Base-by-base conservation (phyloP, 2,113 vertebrate genomes). In the Redunca redunca region DNA sequence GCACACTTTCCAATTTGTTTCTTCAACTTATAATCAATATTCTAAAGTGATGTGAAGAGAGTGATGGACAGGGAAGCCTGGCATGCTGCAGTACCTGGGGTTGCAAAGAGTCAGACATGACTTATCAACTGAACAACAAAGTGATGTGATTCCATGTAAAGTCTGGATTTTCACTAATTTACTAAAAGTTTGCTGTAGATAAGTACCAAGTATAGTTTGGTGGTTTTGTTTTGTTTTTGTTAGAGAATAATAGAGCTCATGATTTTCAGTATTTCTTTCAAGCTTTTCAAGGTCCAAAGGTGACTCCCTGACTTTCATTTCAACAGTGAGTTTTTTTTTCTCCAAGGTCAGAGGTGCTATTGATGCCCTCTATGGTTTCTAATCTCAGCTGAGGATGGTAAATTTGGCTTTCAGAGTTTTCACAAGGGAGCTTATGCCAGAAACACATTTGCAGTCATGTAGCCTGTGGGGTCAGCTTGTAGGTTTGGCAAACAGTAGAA, bases 141-240 rank as follows among this genome's bases (percentile, higher is more conserved):
- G 67, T 40, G 67, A 40, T 6, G 19, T 23, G 40, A 82, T 64
- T 60, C 3, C 90, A 64, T 58, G 50, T 33, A 88, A 90, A 80
- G 15, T n/a, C 67, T 46, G 25, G 7, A 36, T 95, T 85, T 91
- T 81, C 19, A 82, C 84, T 88, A 91, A 12, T 88, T 93, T 13
- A n/a, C n/a, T 62, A 40, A 88, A 62, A 85, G 17, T 97, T 87
- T 95, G 6, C 7, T 40, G 0, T 33, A 67, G 26, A 40, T 74
- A 43, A 17, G 77, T 23, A 71, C n/a, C 48, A 55, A 87, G 1
- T 53, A 48, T 7, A 50, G 0, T 36, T 28, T 85, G 3, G 1
- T 94, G 13, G n/a, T 84, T 96, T 95, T 90, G 28, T 25, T 83
- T 53, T 80, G 26, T 88, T 88, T 92, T 94, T 78, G 26, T 96